A percentile compares a stretch with the other conserved stretches of the same genome.
These are phyloP conservation scores for Paralvinella palmiformis DNA, from an alignment of 1,140 invertebrate genomes.

Conservation along the genomic window DNA sequence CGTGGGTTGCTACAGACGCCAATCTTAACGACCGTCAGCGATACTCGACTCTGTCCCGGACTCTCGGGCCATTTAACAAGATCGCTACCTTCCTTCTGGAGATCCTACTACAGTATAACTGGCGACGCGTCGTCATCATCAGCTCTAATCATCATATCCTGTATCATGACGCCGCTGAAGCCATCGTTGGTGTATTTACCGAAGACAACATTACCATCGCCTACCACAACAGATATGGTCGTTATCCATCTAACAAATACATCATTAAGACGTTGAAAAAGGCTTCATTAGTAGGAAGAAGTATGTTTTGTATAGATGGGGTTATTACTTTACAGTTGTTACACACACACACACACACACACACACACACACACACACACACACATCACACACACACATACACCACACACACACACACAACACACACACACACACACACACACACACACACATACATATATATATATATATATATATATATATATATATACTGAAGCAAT, in stretches of 20 bases:
- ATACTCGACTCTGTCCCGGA: conserved; percentile 7
- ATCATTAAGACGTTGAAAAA: conserved; percentile 1
- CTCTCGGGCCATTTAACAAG: conserved; percentile 15
- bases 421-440: no score
- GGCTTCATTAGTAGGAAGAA: neutral
- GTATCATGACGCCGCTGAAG: neutral
- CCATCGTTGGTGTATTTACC: neutral
- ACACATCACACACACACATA: no score
- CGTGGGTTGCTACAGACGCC: conserved; percentile 21
- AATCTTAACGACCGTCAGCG: conserved; percentile 14
- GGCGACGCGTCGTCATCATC: conserved; percentile 9
- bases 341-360: no score
- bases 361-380: no score
- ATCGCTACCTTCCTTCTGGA: conserved; percentile 16
- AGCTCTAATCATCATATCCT: neutral
- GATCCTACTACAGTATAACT: conserved; percentile 10
- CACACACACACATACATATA: no score
- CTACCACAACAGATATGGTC: conserved; percentile 1
- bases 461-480: no score
- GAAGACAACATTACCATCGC: conserved; percentile 11
- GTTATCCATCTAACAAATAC: conserved; percentile 5
- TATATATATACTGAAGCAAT: no score
- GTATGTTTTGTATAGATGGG: no score
- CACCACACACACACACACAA: no score
- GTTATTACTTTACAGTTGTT: no score